These are phyloP conservation scores for Triops longicaudatus DNA, from an alignment of 1,140 invertebrate genomes.

Conservation along the genomic window DNA sequence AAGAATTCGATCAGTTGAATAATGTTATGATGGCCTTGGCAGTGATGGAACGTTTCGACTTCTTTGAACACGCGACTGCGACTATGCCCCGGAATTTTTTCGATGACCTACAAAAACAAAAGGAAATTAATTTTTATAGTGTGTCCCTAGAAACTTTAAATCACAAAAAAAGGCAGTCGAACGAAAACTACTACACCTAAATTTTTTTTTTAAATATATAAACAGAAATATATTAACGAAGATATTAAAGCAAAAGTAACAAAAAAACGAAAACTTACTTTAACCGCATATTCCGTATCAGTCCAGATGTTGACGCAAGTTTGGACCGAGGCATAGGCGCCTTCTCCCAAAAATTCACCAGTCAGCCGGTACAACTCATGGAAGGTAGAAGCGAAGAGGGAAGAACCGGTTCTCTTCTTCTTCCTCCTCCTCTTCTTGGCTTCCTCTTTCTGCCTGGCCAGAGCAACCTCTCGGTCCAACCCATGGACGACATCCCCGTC, in stretches of 20 bases:
- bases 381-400: conserved; percentile 76
- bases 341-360: conserved; percentile 88
- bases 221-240: too few species aligned
- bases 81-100: conserved; percentile 86
- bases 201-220: not conserved
- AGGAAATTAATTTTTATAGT: not conserved
- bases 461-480: conserved; percentile 46
- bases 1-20: conserved; percentile 96
- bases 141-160: not conserved
- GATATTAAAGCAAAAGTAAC: not conserved
- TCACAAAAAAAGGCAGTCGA: too few species aligned
- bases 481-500: conserved; percentile 36
- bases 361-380: conserved; percentile 91
- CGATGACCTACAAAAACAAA: conserved; percentile 59
- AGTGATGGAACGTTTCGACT: conserved; percentile 97
- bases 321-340: conserved; percentile 91
- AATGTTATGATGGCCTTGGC: conserved; percentile 91
- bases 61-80: conserved; percentile 90
- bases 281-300: conserved; percentile 89
- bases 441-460: conserved; percentile 69
- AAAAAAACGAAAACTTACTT: conserved; percentile 43
- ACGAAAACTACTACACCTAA: too few species aligned
- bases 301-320: conserved; percentile 85
- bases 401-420: conserved; percentile 78
- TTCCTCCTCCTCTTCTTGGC: conserved; percentile 72